phyloP scores from a whole-genome alignment of 1,140 invertebrate genomes.

The Ceratosolen solmsi region DNA sequence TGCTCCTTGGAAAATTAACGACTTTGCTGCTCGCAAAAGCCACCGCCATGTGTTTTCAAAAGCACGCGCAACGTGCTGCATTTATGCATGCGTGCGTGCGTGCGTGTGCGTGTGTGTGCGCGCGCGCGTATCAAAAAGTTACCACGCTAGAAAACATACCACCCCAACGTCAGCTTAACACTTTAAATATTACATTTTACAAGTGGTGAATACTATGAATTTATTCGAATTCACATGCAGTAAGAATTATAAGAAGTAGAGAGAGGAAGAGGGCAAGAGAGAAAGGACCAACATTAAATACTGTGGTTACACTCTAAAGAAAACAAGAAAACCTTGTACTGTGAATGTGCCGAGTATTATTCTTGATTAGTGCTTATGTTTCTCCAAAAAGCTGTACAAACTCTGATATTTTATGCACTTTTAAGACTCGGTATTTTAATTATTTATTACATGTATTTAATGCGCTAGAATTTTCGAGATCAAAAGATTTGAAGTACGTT shows the following conservation, averaged over 20 bases:
- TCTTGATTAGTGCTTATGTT: background rate
- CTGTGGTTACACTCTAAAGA: background rate
- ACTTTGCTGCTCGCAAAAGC: background rate
- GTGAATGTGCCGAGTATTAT: background rate
- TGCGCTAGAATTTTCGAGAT: no score
- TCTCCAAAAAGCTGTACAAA: background rate
- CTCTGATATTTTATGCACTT: background rate
- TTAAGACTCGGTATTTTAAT: no score
- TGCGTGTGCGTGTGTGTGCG: background rate
- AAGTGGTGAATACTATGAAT: background rate
- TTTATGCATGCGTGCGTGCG: no score
- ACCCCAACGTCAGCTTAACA: background rate
- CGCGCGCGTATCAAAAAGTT: background rate
- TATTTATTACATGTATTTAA: no score
- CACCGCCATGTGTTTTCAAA: background rate
- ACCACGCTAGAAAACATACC: background rate
- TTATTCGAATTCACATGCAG: background rate
- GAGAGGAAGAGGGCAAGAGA: background rate
- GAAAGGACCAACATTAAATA: background rate
- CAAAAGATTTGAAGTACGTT: no score
- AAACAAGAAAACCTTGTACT: background rate
- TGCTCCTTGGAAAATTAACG: conserved; percentile 11
- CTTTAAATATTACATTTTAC: background rate
- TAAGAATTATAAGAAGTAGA: background rate
- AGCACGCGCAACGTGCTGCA: background rate